Evolutionary conservation across 2,113 vertebrate genomes (phyloP).

Genomic region (Sturnira hondurensis): DNA sequence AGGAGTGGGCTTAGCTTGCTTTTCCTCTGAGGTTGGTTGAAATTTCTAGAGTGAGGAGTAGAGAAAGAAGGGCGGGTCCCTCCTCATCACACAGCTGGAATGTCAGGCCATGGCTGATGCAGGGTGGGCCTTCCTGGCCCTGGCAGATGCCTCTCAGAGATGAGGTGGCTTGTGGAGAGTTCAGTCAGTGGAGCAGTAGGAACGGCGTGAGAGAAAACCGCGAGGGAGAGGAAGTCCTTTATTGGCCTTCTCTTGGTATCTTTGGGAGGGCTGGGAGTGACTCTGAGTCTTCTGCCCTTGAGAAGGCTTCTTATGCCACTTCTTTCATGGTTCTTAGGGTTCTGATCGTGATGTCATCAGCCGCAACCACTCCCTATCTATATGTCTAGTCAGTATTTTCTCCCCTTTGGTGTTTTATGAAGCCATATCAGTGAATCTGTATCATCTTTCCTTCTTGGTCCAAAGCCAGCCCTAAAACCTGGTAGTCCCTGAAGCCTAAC

Average conservation of each 20-base stretch:
- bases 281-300: constrained; percentile 19
- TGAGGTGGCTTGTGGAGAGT: not conserved
- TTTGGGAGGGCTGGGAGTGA: constrained; percentile 30
- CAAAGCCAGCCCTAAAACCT: constrained; percentile 50
- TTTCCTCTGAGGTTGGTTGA: constrained; percentile 40
- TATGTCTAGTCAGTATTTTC: constrained; percentile 74
- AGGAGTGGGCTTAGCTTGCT: constrained; percentile 32
- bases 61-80: constrained; percentile 24
- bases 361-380: constrained; percentile 50
- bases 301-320: constrained; percentile 60
- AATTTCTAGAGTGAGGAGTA: constrained; percentile 10
- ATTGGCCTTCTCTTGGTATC: constrained; percentile 51
- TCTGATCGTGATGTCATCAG: constrained; percentile 27
- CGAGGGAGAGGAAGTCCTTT: not conserved
- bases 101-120: not conserved
- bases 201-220: not conserved
- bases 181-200: not conserved
- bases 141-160: not conserved
- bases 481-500: constrained; percentile 22
- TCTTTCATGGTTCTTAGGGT: constrained; percentile 63
- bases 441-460: constrained; percentile 50
- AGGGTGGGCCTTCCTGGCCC: not conserved
- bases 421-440: constrained; percentile 69
- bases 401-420: constrained; percentile 73
- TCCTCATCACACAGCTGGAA: constrained; percentile 4